Conservation (phyloP, 1,140 invertebrate species). For the Arctopsyche grandis region DNA sequence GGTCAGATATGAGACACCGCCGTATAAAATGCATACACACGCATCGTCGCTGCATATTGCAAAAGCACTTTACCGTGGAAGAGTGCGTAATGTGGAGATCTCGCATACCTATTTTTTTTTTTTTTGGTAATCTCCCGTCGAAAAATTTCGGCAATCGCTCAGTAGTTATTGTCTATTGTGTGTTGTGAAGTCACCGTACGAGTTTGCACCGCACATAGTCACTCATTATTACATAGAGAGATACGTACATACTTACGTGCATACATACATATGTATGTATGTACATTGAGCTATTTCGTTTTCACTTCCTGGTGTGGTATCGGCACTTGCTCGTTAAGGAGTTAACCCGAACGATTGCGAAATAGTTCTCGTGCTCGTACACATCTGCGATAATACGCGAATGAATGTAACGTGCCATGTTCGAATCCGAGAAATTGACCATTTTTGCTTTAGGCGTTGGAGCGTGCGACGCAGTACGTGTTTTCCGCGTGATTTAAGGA, state of each 20-base stretch:
- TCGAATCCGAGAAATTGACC: constrained; percentile 4
- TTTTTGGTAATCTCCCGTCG: no score
- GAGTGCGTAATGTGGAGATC: no score
- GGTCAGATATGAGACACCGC: neutral
- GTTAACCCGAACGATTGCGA: constrained; percentile 19
- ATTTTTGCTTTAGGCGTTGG: neutral
- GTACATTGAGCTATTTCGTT: neutral
- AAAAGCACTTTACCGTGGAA: no score
- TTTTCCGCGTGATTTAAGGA: neutral
- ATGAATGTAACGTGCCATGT: neutral
- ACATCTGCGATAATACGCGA: neutral
- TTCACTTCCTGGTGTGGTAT: constrained; percentile 19
- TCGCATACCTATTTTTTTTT: no score
- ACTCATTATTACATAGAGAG: no score
- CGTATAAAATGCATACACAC: no score
- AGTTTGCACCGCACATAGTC: neutral
- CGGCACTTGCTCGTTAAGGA: constrained; percentile 24
- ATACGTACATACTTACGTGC: no score
- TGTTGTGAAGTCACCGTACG: neutral
- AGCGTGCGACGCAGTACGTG: constrained; percentile 1
- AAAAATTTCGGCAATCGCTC: no score
- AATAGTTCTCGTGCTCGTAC: neutral
- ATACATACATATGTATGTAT: no score
- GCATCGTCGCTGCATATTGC: no score
- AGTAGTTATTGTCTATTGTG: no score